Evolutionary conservation across 1,140 invertebrate species (phyloP).

Genomic region (Scaptodrosophila lebanonensis): DNA sequence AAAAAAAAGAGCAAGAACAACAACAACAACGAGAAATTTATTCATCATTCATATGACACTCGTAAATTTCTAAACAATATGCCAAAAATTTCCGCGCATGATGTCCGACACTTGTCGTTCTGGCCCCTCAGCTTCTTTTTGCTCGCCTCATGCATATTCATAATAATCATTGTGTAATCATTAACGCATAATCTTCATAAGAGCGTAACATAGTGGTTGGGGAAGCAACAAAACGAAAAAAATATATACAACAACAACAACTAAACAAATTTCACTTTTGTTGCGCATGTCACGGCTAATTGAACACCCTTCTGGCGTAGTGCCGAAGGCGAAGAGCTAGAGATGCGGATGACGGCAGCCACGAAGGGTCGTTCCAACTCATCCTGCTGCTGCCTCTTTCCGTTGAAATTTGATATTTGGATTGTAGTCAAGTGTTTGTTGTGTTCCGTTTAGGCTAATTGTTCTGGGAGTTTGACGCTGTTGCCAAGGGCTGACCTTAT

Average conservation of each 20-base stretch:
- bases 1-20: no score
- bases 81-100: constrained; percentile 63
- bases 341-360: no score
- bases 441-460: constrained; percentile 70
- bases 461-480: constrained; percentile 69
- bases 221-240: constrained; percentile 23
- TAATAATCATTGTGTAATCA: constrained; percentile 77
- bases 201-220: constrained; percentile 54
- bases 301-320: constrained; percentile 76
- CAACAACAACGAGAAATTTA: no score
- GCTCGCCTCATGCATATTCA: constrained; percentile 65
- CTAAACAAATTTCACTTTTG: constrained; percentile 71
- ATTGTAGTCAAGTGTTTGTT: constrained; percentile 74
- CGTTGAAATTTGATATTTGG: constrained; percentile 63
- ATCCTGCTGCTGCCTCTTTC: constrained; percentile 13
- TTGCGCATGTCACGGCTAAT: constrained; percentile 76
- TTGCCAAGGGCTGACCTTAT: no score
- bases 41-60: constrained; percentile 42
- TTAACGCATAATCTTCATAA: constrained; percentile 71
- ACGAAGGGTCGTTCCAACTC: not conserved
- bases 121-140: not conserved
- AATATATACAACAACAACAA: constrained; percentile 21
- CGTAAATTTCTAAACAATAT: constrained; percentile 46
- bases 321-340: constrained; percentile 56
- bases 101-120: constrained; percentile 52